phyloP scores from a whole-genome alignment of 1,140 invertebrate species.

The Apocrypta bakeri region DNA sequence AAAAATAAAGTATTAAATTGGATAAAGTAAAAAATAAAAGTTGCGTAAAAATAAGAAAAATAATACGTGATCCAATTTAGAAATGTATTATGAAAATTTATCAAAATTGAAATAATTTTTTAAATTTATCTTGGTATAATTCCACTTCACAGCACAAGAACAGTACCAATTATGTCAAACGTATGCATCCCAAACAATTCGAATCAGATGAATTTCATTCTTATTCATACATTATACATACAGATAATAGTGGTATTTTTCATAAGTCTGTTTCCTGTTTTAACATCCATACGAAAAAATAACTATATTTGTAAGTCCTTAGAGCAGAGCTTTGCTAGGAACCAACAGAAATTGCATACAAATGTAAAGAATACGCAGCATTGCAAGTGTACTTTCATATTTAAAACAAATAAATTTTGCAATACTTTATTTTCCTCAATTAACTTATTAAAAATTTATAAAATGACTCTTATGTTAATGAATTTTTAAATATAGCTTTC shows the following conservation, averaged over 20 bases:
- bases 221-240: conserved; percentile 37
- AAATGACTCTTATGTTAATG: conserved; percentile 51
- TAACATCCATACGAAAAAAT: conserved; percentile 14
- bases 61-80: not conserved
- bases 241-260: conserved; percentile 32
- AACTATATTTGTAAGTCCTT: conserved; percentile 23
- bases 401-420: conserved; percentile 5
- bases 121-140: conserved; percentile 40
- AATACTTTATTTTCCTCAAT: conserved; percentile 53
- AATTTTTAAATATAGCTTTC: conserved; percentile 62
- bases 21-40: not conserved
- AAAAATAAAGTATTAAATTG: not conserved
- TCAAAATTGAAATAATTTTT: not conserved
- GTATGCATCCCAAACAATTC: conserved; percentile 36
- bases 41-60: not conserved
- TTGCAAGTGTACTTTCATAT: not conserved
- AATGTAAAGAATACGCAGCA: conserved; percentile 3
- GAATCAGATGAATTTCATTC: conserved; percentile 29
- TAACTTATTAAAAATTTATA: conserved; percentile 50
- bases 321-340: conserved; percentile 36
- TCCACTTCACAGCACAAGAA: conserved; percentile 46
- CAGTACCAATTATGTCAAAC: conserved; percentile 44
- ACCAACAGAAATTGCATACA: conserved; percentile 1
- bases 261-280: conserved; percentile 12
- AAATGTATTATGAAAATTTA: not conserved